A percentile compares a stretch with the other conserved stretches of the same genome.
These are phyloP conservation scores for Hyles euphorbiae DNA, from an alignment of 1,140 invertebrate genomes.

Conservation along the genomic window DNA sequence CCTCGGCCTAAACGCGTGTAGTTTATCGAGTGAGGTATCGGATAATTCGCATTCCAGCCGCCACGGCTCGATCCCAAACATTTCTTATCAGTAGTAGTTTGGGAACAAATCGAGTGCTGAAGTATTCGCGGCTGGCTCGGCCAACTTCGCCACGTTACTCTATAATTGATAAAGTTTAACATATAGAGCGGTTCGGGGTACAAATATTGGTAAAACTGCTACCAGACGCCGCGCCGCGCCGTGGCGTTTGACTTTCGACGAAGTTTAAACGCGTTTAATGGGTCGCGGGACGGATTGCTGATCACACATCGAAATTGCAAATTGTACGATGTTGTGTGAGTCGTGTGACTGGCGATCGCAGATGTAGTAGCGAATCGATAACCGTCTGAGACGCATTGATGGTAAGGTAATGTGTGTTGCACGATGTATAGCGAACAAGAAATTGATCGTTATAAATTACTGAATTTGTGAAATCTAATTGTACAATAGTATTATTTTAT, in stretches of 20 bases:
- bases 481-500: too few relatives aligned
- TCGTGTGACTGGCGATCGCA: too few relatives aligned
- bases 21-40: too few relatives aligned
- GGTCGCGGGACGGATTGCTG: slow-evolving; percentile 31
- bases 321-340: slow-evolving; percentile 9
- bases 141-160: slow-evolving; percentile 45
- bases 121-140: slow-evolving; percentile 20
- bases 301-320: slow-evolving; percentile 37
- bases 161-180: slow-evolving; percentile 66
- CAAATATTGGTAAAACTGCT: slow-evolving; percentile 53
- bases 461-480: too few relatives aligned
- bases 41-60: slow-evolving; percentile 19
- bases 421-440: too few relatives aligned
- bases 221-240: slow-evolving; percentile 5
- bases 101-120: slow-evolving; percentile 21
- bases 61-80: slow-evolving; percentile 18
- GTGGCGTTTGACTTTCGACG: slow-evolving; percentile 20
- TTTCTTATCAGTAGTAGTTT: slow-evolving; percentile 34
- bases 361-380: too few relatives aligned
- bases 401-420: too few relatives aligned
- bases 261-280: slow-evolving; percentile 36
- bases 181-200: slow-evolving; percentile 34
- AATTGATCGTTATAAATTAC: too few relatives aligned
- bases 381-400: too few relatives aligned
- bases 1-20: too few relatives aligned